Conservation (phyloP, 2,888 invertebrate species). For the Polymixis flavicincta region DNA sequence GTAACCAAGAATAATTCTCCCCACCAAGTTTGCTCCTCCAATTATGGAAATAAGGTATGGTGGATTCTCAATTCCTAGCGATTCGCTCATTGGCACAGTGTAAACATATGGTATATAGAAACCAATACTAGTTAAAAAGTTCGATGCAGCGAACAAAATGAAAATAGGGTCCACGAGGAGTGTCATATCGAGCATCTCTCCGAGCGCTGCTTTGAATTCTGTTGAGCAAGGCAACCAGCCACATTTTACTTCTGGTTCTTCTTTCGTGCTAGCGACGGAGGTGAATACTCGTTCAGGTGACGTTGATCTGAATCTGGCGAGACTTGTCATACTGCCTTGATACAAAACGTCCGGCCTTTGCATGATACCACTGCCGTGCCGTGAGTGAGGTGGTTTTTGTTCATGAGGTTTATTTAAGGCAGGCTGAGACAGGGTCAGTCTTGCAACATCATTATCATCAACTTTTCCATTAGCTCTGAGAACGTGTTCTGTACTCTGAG, state of each 20-base stretch:
- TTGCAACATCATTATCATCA: slow-evolving; percentile 85
- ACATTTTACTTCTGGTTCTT: slow-evolving; percentile 86
- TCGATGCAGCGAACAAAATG: slow-evolving; percentile 97
- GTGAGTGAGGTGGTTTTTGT: slow-evolving; percentile 77
- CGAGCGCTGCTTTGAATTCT: slow-evolving; percentile 93
- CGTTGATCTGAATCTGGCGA: slow-evolving; percentile 89
- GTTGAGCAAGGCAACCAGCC: slow-evolving; percentile 92
- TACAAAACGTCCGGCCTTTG: slow-evolving; percentile 97
- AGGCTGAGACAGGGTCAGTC: slow-evolving; percentile 94
- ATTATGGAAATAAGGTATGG: slow-evolving; percentile 95
- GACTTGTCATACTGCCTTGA: slow-evolving; percentile 93
- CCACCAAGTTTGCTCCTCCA: slow-evolving; percentile 97
- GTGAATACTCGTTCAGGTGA: slow-evolving; percentile 84
- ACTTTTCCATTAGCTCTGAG: slow-evolving; percentile 82
- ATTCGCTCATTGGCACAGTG: slow-evolving; percentile 93
- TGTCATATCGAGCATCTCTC: slow-evolving; percentile 96
- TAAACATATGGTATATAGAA: slow-evolving; percentile 98
- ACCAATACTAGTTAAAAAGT: slow-evolving; percentile 98
- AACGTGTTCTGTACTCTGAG: slow-evolving; percentile 91
- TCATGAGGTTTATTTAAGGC: slow-evolving; percentile 89
- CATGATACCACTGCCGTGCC: slow-evolving; percentile 94
- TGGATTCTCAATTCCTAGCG: slow-evolving; percentile 91
- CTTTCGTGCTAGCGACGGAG: slow-evolving; percentile 71
- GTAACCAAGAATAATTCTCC: slow-evolving; percentile 96
- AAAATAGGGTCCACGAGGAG: slow-evolving; percentile 96